phyloP scores from a whole-genome alignment of 2,888 invertebrate genomes.

The Drosophila paracracens region DNA sequence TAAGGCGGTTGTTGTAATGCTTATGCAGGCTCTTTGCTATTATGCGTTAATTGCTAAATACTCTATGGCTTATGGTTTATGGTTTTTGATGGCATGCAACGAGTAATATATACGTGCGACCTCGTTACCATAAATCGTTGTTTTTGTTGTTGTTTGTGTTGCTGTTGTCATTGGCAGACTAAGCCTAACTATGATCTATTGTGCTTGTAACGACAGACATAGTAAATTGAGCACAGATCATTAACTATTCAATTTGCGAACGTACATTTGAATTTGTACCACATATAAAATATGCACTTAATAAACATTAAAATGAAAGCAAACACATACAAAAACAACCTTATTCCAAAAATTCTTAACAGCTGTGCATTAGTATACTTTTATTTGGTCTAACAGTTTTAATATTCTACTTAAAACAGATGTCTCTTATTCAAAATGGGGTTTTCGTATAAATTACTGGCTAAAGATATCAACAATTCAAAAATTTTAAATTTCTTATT shows the following conservation, averaged over 20 bases:
- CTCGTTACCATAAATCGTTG: conserved; percentile 38
- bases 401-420: background rate
- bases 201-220: conserved; percentile 1
- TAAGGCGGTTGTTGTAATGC: conserved; percentile 42
- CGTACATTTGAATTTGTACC: background rate
- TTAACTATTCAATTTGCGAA: conserved; percentile 20
- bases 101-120: conserved; percentile 43
- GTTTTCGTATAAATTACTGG: background rate
- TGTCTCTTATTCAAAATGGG: background rate
- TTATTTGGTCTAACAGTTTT: background rate
- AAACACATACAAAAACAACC: background rate
- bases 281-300: background rate
- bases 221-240: conserved; percentile 17
- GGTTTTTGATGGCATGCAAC: conserved; percentile 26
- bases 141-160: background rate
- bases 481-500: background rate
- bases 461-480: background rate
- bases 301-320: background rate
- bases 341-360: background rate
- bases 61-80: conserved; percentile 14
- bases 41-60: conserved; percentile 7
- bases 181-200: conserved; percentile 30
- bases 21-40: background rate
- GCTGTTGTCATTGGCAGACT: conserved; percentile 23
- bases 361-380: background rate